A percentile compares a stretch with the other conserved stretches of the same genome.
Conservation (phyloP, 2,797 vertebrate species). For the Dromococcyx pavoninus region DNA sequence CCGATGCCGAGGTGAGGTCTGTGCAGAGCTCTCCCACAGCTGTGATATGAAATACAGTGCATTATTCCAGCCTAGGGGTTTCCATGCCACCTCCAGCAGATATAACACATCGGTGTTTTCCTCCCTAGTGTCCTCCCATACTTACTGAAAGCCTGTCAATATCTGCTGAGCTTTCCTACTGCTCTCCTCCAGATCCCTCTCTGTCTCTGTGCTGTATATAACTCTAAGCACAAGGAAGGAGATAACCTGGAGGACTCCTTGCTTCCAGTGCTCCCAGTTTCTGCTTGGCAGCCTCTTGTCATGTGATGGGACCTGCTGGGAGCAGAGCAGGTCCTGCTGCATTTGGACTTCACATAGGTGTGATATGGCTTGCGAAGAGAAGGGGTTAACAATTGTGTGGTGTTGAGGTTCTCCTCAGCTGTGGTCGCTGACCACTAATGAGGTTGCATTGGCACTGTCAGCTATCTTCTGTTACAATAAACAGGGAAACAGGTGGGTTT, state of each 20-base stretch:
- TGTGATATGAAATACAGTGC: not conserved
- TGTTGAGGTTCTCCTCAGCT: not conserved
- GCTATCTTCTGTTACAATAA: not conserved
- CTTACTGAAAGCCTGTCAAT: not conserved
- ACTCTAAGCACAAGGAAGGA: not conserved
- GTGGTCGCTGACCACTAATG: not conserved
- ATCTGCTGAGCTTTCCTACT: not conserved
- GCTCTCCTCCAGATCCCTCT: not conserved
- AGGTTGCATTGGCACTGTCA: not conserved
- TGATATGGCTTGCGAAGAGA: not conserved
- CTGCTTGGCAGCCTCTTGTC: not conserved
- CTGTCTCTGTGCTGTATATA: not conserved
- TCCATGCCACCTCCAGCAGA: not conserved
- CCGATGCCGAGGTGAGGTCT: not conserved
- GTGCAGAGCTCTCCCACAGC: not conserved
- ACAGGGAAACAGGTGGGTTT: not conserved
- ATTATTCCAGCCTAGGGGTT: not conserved
- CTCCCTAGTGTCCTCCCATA: not conserved
- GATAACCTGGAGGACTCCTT: not conserved
- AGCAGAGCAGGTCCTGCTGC: not conserved
- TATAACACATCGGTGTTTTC: not conserved
- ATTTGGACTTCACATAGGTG: not conserved
- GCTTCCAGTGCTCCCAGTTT: not conserved
- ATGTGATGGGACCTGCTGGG: not conserved
- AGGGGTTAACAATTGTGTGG: not conserved